Conservation (phyloP, 2,113 vertebrate species). For the Callipepla squamata region DNA sequence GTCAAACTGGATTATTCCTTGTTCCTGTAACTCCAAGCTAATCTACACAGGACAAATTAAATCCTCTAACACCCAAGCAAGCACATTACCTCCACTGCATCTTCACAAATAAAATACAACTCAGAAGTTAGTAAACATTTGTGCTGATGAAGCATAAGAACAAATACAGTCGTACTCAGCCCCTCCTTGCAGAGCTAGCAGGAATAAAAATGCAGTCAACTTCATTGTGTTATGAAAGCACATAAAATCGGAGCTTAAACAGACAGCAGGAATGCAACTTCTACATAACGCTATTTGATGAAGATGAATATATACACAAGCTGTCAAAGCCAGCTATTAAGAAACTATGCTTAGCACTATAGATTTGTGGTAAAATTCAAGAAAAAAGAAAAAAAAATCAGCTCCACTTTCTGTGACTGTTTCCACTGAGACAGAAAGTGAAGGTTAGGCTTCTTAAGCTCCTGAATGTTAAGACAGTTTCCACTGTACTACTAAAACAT, state of each 20-base stretch:
- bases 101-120: slow-evolving; percentile 19
- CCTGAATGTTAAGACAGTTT: background rate
- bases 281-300: background rate
- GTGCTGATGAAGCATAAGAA: slow-evolving; percentile 51
- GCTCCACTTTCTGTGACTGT: background rate
- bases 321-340: background rate
- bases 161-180: slow-evolving; percentile 33
- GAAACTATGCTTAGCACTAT: background rate
- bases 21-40: background rate
- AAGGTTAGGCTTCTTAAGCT: background rate
- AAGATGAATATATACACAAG: background rate
- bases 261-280: slow-evolving; percentile 50
- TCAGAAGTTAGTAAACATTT: slow-evolving; percentile 39
- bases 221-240: slow-evolving; percentile 48
- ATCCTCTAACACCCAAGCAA: background rate
- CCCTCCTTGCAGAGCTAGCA: slow-evolving; percentile 21
- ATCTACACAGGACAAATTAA: background rate
- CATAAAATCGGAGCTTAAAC: slow-evolving; percentile 20
- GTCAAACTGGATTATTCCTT: background rate
- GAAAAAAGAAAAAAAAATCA: background rate
- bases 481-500: background rate
- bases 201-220: slow-evolving; percentile 42
- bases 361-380: background rate
- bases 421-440: background rate
- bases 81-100: background rate